Base-by-base conservation (phyloP, 2,113 vertebrate species). In the Etheostoma spectabile region DNA sequence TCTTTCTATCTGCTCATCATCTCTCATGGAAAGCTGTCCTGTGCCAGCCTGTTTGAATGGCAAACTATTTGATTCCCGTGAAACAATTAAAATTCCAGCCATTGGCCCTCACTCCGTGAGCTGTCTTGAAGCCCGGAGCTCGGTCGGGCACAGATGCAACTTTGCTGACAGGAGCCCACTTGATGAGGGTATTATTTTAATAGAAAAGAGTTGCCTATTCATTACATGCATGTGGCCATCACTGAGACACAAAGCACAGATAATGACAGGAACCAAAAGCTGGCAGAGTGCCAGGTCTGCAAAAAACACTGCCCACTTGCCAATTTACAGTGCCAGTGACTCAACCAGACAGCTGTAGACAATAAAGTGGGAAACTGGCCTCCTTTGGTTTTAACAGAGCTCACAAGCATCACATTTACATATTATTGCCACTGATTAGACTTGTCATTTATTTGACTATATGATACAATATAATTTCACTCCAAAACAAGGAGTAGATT, bases 131-230 rank as follows among this genome's bases (percentile, higher is more conserved):
- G 84, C 83, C 59, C 57, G 69, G 84, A 74, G 76, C 86, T 77
- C 55, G 22, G 75, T 56, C 68, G 80, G 89, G 89, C 88, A 88
- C 74, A 76, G 77, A 85, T 81, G 60, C 66, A 80, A 52, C 79
- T 76, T 48, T 57, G 71, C 87, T 90, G 93, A 89, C 91, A 91
- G 87, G 84, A 90, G 77, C 77, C 63, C 83, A 74, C 83, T 89
- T 87, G 85, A 94, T 91, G 91, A 92, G 90, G 92, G 87, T 94
- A 93, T 95, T 93, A 93, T 92, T 94, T 95, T 94, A 93, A 95
- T 93, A 84, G 87, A 84, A 93, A 93, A 84, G 83, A 88, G 89
- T 84, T 83, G 88, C 87, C 88, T 90, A 92, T 95, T 95, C 91
- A 93, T 94, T 90, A 87, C 60, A 72, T 82, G 77, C 77, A 93